phyloP scores from a whole-genome alignment of 2,888 invertebrate species.

The Xestia xanthographa region DNA sequence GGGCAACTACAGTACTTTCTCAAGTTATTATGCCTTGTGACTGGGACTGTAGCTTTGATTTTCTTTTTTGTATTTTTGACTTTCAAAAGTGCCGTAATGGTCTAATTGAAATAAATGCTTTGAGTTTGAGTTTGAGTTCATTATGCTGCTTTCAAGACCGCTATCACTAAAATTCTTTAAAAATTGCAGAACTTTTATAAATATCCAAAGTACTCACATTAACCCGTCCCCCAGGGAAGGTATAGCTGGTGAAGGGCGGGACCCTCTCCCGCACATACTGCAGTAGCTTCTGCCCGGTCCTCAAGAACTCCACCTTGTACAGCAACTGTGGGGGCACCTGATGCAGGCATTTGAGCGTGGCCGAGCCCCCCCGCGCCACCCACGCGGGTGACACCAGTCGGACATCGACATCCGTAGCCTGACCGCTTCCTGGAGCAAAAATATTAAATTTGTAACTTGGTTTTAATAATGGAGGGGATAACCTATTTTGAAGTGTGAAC shows the following conservation, averaged over 20 bases:
- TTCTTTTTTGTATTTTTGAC: no score
- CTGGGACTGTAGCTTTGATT: no score
- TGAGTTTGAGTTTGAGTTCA: no score
- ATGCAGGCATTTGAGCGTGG: slow-evolving; percentile 93
- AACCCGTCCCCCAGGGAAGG: slow-evolving; percentile 92
- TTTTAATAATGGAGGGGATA: not conserved
- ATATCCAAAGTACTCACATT: slow-evolving; percentile 91
- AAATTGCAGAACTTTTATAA: no score
- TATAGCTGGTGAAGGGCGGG: slow-evolving; percentile 93
- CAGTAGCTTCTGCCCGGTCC: slow-evolving; percentile 92
- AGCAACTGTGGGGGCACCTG: slow-evolving; percentile 93
- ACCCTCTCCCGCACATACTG: slow-evolving; percentile 94
- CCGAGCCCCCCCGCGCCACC: slow-evolving; percentile 93
- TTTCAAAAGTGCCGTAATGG: no score
- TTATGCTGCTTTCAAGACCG: not conserved
- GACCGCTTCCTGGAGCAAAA: slow-evolving; percentile 78
- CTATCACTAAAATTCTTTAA: not conserved
- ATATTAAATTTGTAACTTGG: slow-evolving; percentile 12
- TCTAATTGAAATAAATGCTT: no score
- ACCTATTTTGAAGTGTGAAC: slow-evolving; percentile 14
- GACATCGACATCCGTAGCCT: slow-evolving; percentile 91
- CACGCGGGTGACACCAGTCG: slow-evolving; percentile 93
- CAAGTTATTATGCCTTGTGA: no score
- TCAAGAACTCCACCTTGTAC: slow-evolving; percentile 93
- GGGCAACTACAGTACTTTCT: no score